Evolutionary conservation across 2,113 vertebrate genomes (phyloP).

Genomic region (Tylochromis polylepis): DNA sequence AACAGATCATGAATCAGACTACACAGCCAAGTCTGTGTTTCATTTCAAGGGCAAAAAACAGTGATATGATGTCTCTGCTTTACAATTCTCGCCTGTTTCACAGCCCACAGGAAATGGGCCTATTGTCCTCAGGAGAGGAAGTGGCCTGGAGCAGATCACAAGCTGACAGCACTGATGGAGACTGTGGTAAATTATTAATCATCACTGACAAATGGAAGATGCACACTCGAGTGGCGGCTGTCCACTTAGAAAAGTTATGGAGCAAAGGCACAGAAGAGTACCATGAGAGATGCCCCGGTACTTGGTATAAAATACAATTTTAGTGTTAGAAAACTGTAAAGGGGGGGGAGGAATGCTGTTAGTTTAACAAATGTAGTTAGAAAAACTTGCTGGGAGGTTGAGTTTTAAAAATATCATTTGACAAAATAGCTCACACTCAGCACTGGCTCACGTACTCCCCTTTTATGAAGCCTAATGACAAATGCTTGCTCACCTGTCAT

Average conservation of each 20-base stretch:
- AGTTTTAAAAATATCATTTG: not conserved
- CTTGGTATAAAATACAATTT: not conserved
- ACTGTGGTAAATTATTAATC: constrained; percentile 62
- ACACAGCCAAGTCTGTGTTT: constrained; percentile 8
- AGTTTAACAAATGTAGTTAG: not conserved
- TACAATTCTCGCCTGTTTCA: constrained; percentile 51
- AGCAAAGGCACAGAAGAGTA: constrained; percentile 15
- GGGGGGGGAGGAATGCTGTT: not conserved
- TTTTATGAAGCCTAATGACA: not conserved
- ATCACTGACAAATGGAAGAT: constrained; percentile 34
- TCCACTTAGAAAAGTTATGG: not conserved
- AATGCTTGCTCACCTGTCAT: not conserved
- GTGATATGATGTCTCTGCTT: constrained; percentile 46
- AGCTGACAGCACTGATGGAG: constrained; percentile 29
- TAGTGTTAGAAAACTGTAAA: not conserved
- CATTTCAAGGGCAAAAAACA: not conserved
- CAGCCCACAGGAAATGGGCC: constrained; percentile 53
- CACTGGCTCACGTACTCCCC: not conserved
- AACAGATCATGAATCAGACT: constrained; percentile 27
- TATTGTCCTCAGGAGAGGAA: constrained; percentile 67
- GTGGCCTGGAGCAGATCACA: constrained; percentile 45
- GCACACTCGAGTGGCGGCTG: not conserved
- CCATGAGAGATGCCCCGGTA: not conserved
- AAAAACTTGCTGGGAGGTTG: not conserved
- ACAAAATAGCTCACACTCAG: not conserved